Percentiles rank a stretch among this genome's conserved stretches.
These are phyloP conservation scores for Notodromas monacha DNA, from an alignment of 2,888 invertebrate genomes.

Conservation along the genomic window DNA sequence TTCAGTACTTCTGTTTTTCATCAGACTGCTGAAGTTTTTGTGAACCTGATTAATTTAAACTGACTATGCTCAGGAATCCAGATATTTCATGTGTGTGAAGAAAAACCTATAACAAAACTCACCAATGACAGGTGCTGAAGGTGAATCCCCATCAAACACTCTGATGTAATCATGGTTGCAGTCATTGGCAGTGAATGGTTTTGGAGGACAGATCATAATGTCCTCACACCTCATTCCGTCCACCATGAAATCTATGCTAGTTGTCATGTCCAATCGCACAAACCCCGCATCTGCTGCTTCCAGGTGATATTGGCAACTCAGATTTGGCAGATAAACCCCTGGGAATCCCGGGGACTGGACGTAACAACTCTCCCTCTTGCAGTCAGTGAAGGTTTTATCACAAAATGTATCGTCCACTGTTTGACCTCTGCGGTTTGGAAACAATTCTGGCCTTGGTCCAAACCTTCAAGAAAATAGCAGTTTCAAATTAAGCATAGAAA, in stretches of 20 bases:
- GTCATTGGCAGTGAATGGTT: slow-evolving; percentile 53
- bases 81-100: no score
- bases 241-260: slow-evolving; percentile 72
- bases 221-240: slow-evolving; percentile 75
- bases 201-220: slow-evolving; percentile 74
- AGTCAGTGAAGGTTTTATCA: slow-evolving; percentile 49
- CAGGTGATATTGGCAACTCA: slow-evolving; percentile 62
- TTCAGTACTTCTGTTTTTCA: no score
- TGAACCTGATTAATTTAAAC: no score
- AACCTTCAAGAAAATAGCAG: slow-evolving; percentile 26
- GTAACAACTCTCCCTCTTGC: slow-evolving; percentile 48
- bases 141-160: slow-evolving; percentile 63
- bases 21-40: no score
- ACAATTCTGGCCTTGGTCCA: slow-evolving; percentile 71
- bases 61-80: no score
- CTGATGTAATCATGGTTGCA: slow-evolving; percentile 65
- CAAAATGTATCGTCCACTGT: slow-evolving; percentile 29
- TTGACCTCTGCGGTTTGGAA: slow-evolving; percentile 60
- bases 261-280: slow-evolving; percentile 34
- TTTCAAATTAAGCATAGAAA: no score
- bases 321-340: slow-evolving; percentile 57
- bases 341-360: slow-evolving; percentile 76
- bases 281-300: slow-evolving; percentile 26
- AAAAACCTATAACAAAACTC: no score
- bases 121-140: slow-evolving; percentile 51